These are phyloP conservation scores for Struthio camelus DNA, from an alignment of 2,113 vertebrate species.

Conservation along the genomic window DNA sequence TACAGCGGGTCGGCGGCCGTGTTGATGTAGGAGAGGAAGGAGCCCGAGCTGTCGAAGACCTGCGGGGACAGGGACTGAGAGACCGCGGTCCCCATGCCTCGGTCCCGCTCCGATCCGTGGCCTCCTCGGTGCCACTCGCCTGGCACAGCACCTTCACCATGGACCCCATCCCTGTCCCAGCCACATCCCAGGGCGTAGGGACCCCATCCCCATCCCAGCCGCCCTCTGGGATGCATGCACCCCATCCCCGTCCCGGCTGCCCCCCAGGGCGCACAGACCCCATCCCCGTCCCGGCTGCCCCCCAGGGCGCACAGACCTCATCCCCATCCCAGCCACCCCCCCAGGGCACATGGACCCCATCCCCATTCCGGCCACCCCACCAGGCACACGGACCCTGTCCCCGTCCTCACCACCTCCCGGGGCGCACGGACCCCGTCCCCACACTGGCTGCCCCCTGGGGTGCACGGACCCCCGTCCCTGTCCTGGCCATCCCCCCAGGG, in stretches of 20 bases:
- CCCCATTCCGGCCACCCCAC: too few species aligned
- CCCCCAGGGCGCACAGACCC: too few species aligned
- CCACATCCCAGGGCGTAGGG: too few species aligned
- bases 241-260: neutral
- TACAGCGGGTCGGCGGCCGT: slow-evolving; percentile 93
- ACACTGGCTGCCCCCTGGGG: neutral
- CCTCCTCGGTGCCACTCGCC: neutral
- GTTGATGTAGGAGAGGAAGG: slow-evolving; percentile 98
- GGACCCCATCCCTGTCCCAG: neutral
- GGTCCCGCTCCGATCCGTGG: too few species aligned
- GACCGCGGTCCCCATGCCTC: neutral
- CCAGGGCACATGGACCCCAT: too few species aligned
- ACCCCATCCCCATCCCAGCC: too few species aligned
- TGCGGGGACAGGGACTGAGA: slow-evolving; percentile 34
- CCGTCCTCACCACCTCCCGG: neutral
- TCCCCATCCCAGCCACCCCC: too few species aligned
- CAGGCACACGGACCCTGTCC: neutral
- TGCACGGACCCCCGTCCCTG: neutral
- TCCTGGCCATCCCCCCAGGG: neutral
- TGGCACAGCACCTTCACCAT: neutral
- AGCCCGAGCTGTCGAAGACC: slow-evolving; percentile 96
- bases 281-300: too few species aligned
- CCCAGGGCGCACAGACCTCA: too few species aligned
- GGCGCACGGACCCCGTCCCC: too few species aligned
- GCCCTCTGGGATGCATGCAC: neutral